Conservation (phyloP, 2,797 vertebrate species). For the Enteromius mattozi region DNA sequence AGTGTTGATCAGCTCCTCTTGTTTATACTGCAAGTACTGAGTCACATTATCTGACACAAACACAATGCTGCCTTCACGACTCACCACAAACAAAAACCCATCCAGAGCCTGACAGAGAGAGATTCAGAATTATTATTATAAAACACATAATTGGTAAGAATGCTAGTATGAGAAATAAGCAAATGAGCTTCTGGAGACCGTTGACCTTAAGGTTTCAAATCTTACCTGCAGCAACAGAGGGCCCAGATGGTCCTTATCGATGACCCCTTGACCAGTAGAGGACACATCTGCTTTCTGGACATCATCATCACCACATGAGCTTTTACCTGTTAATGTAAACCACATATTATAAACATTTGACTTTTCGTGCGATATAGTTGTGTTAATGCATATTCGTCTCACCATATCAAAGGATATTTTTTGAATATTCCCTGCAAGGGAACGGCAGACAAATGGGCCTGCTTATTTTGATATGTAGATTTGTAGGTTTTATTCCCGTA, state of each 20-base stretch:
- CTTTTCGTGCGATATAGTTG: not conserved
- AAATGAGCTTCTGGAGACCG: constrained; percentile 29
- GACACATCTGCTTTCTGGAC: constrained; percentile 99
- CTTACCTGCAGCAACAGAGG: constrained; percentile 94
- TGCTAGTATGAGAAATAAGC: not conserved
- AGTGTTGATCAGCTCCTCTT: constrained; percentile 96
- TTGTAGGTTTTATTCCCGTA: not conserved
- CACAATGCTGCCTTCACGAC: constrained; percentile 95
- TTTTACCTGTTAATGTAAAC: constrained; percentile 81
- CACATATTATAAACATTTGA: not conserved
- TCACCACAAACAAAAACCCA: constrained; percentile 97
- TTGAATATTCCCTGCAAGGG: not conserved
- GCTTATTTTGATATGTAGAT: not conserved
- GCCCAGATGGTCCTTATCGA: constrained; percentile 98
- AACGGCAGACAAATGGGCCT: not conserved
- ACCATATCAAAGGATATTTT: not conserved
- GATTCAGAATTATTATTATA: not conserved
- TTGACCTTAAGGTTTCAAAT: constrained; percentile 51
- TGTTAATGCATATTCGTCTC: not conserved
- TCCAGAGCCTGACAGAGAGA: constrained; percentile 86
- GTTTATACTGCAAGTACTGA: constrained; percentile 96
- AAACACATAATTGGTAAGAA: not conserved
- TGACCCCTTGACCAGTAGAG: constrained; percentile 97
- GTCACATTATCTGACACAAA: constrained; percentile 99
- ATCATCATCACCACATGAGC: constrained; percentile 90